A percentile compares a stretch with the other conserved stretches of the same genome.
phyloP scores from a whole-genome alignment of 2,113 vertebrate species.

The Argyrosomus japonicus region DNA sequence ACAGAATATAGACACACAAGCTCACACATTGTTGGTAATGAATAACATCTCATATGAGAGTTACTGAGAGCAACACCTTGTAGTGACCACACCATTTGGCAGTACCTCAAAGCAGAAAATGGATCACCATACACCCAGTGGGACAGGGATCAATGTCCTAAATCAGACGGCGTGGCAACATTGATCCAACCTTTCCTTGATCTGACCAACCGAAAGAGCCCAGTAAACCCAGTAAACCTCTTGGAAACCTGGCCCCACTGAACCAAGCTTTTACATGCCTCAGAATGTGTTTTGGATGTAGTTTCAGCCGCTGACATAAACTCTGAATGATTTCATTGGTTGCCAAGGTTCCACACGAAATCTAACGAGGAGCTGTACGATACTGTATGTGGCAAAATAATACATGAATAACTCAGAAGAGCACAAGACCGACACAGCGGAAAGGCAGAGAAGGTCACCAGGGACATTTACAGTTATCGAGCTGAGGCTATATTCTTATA shows the following conservation, averaged over 20 bases:
- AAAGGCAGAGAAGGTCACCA: not conserved
- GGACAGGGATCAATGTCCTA: slow-evolving; percentile 65
- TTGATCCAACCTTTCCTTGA: slow-evolving; percentile 64
- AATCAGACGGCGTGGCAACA: slow-evolving; percentile 45
- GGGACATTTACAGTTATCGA: not conserved
- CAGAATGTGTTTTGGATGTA: slow-evolving; percentile 23
- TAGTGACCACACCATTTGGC: slow-evolving; percentile 57
- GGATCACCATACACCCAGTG: slow-evolving; percentile 49
- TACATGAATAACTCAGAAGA: not conserved
- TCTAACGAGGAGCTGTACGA: not conserved
- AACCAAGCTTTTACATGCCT: slow-evolving; percentile 53
- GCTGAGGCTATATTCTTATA: not conserved
- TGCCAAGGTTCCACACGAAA: slow-evolving; percentile 3
- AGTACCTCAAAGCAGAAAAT: slow-evolving; percentile 71
- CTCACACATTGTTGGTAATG: slow-evolving; percentile 26
- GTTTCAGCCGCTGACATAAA: slow-evolving; percentile 50
- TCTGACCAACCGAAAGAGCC: slow-evolving; percentile 47
- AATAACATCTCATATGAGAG: slow-evolving; percentile 43
- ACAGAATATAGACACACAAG: slow-evolving; percentile 30
- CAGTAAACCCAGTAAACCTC: slow-evolving; percentile 43
- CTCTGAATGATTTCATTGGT: not conserved
- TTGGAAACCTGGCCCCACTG: slow-evolving; percentile 65
- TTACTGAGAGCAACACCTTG: slow-evolving; percentile 21
- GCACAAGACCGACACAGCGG: not conserved
- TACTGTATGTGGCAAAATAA: not conserved